These are phyloP conservation scores for Stramonita haemastoma DNA, from an alignment of 2,888 invertebrate species.

Conservation along the genomic window DNA sequence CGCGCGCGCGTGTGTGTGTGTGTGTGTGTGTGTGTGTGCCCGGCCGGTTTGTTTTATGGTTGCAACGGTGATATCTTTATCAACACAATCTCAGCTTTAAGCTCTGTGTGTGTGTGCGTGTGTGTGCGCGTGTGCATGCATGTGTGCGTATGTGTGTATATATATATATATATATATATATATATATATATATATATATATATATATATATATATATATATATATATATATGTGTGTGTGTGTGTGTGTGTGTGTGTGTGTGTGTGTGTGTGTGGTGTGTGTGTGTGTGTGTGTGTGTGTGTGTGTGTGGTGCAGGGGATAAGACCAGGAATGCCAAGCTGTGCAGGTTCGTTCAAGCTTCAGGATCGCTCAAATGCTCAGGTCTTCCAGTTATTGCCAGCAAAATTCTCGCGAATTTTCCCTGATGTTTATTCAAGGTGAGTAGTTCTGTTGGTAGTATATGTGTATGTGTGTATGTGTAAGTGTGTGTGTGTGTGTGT, in stretches of 20 bases:
- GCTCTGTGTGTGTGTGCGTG: too few relatives aligned
- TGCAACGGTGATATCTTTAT: too few relatives aligned
- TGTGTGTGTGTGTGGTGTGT: background rate
- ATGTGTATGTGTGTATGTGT: background rate
- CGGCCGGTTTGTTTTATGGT: too few relatives aligned
- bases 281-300: background rate
- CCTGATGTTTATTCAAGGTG: slow-evolving; percentile 86
- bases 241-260: background rate
- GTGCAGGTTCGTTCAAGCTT: slow-evolving; percentile 87
- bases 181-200: background rate
- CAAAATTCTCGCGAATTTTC: slow-evolving; percentile 87
- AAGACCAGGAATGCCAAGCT: slow-evolving; percentile 68
- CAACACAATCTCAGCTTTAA: too few relatives aligned
- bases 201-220: background rate
- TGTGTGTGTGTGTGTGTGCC: too few relatives aligned
- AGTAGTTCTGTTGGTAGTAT: background rate
- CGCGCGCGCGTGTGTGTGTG: too few relatives aligned
- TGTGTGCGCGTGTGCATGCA: background rate
- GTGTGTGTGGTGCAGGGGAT: background rate
- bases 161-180: background rate
- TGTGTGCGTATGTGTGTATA: background rate
- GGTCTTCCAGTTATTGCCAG: slow-evolving; percentile 89
- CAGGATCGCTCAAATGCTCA: slow-evolving; percentile 89
- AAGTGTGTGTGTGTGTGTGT: background rate
- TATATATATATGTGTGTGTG: background rate